These are phyloP conservation scores for Resseliella maxima DNA, from an alignment of 2,888 invertebrate genomes.

Conservation along the genomic window DNA sequence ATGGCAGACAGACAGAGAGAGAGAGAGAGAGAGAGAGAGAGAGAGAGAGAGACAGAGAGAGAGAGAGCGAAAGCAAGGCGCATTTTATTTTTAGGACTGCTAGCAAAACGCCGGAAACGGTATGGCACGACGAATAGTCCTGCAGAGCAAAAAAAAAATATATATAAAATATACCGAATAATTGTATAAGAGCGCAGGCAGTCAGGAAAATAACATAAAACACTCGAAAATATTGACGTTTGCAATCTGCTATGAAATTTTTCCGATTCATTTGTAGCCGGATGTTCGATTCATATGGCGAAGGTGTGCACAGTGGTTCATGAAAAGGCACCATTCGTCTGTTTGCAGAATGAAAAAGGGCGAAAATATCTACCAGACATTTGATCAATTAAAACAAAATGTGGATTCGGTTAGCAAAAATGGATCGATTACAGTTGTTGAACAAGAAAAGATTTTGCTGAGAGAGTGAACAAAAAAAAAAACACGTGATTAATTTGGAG, in stretches of 20 bases:
- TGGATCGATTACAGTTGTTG: conserved; percentile 33
- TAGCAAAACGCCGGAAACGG: conserved; percentile 41
- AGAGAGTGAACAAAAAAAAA: not conserved
- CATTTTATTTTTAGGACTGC: conserved; percentile 6
- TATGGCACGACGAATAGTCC: not conserved
- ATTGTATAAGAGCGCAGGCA: not conserved
- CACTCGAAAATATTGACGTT: conserved; percentile 32
- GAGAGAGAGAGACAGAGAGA: not conserved
- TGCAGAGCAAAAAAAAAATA: not conserved
- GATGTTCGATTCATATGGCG: conserved; percentile 40
- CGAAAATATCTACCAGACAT: conserved; percentile 30
- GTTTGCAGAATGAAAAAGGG: not conserved
- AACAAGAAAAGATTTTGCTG: not conserved
- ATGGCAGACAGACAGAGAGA: too few relatives aligned
- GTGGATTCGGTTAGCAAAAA: not conserved
- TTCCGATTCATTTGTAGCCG: conserved; percentile 44
- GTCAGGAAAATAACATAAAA: conserved; percentile 37
- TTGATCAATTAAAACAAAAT: conserved; percentile 33
- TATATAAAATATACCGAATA: not conserved
- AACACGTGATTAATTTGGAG: not conserved
- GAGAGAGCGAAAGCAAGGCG: not conserved
- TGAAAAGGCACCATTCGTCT: not conserved
- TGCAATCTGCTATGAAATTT: conserved; percentile 1
- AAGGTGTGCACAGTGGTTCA: conserved; percentile 42
- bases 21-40: not conserved